Percentiles rank a stretch among this genome's conserved stretches.
Evolutionary conservation across 1,140 invertebrate species (phyloP).

Genomic region (Streblospio benedicti): DNA sequence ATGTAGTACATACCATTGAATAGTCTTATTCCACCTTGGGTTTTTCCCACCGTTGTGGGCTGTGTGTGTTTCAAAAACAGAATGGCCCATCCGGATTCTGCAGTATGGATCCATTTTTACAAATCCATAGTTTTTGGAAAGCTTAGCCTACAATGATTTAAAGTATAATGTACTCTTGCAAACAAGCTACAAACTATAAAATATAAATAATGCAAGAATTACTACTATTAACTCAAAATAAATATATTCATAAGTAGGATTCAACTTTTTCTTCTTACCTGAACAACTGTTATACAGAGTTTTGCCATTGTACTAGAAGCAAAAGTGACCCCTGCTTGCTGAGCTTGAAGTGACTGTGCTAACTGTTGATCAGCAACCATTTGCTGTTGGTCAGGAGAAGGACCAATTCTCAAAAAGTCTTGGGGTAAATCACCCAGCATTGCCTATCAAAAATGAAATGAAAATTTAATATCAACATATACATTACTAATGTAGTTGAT

Average conservation of each 20-base stretch:
- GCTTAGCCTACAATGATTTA: slow-evolving; percentile 59
- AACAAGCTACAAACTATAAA: too few species aligned
- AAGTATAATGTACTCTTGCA: too few species aligned
- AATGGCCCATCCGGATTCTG: slow-evolving; percentile 80
- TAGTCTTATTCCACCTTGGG: slow-evolving; percentile 87
- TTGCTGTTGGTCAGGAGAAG: slow-evolving; percentile 57
- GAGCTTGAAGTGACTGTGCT: slow-evolving; percentile 65
- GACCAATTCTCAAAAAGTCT: slow-evolving; percentile 65
- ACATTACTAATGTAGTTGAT: too few species aligned
- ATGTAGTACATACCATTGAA: slow-evolving; percentile 64
- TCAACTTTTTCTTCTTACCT: slow-evolving; percentile 56
- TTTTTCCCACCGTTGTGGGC: slow-evolving; percentile 90
- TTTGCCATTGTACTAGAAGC: slow-evolving; percentile 54
- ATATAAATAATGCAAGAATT: too few species aligned
- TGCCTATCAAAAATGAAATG: slow-evolving; percentile 44
- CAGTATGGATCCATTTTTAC: slow-evolving; percentile 94
- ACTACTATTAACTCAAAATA: too few species aligned
- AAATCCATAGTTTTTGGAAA: slow-evolving; percentile 93
- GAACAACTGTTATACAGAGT: slow-evolving; percentile 70
- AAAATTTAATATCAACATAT: too few species aligned
- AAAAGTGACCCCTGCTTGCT: slow-evolving; percentile 58
- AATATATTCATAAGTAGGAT: too few species aligned
- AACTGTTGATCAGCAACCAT: slow-evolving; percentile 69
- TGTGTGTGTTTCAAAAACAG: slow-evolving; percentile 89
- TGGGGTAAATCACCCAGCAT: slow-evolving; percentile 69